These are phyloP conservation scores for Typhlichthys eigenmanni DNA, from an alignment of 2,797 vertebrate species.

Conservation along the genomic window DNA sequence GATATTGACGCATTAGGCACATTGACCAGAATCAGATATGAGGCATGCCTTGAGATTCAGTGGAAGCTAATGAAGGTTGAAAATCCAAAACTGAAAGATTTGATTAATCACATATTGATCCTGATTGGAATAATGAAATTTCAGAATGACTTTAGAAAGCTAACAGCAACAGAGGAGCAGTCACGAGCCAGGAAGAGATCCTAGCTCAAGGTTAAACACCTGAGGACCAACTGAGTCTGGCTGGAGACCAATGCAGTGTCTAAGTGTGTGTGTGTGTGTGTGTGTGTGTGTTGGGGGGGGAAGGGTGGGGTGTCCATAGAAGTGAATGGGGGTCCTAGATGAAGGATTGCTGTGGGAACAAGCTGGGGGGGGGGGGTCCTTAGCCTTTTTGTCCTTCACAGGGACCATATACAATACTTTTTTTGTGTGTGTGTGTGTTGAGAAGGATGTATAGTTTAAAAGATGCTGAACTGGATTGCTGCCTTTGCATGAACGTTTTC, in stretches of 20 bases:
- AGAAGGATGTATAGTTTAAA: background rate
- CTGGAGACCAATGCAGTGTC: slow-evolving; percentile 41
- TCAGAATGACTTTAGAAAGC: background rate
- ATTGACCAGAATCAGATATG: too few species aligned
- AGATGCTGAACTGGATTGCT: background rate
- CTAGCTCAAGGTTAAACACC: slow-evolving; percentile 62
- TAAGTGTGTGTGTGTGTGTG: slow-evolving; percentile 20
- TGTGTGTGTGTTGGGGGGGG: background rate
- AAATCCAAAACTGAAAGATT: too few species aligned
- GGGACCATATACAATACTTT: background rate
- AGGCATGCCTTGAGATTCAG: too few species aligned
- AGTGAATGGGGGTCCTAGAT: slow-evolving; percentile 46
- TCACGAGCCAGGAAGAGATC: slow-evolving; percentile 25
- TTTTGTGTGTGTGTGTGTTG: too few species aligned
- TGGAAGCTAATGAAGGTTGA: too few species aligned
- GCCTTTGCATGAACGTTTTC: slow-evolving; percentile 45
- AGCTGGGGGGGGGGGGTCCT: slow-evolving; percentile 44
- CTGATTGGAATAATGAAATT: too few species aligned
- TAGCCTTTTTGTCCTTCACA: slow-evolving; percentile 65
- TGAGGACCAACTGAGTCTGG: slow-evolving; percentile 41
- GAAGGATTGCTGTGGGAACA: slow-evolving; percentile 54
- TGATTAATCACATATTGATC: too few species aligned
- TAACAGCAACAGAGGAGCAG: slow-evolving; percentile 8
- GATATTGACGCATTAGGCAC: too few species aligned
- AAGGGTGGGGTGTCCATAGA: slow-evolving; percentile 21